A percentile compares a stretch with the other conserved stretches of the same genome.
Conservation (phyloP, 2,888 invertebrate genomes). For the Thymelicus acteon region DNA sequence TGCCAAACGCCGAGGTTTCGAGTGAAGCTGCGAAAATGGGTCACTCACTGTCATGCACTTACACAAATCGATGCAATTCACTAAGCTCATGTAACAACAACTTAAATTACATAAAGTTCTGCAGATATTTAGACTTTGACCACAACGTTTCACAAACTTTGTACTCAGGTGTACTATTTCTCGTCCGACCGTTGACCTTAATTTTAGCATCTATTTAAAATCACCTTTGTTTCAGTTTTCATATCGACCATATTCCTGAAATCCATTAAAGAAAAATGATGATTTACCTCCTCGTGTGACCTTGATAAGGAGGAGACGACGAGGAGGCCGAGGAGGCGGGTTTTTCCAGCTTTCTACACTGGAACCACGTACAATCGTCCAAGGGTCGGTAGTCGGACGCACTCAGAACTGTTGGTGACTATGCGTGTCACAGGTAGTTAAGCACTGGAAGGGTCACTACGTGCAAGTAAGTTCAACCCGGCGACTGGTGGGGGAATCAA, state of each 20-base stretch:
- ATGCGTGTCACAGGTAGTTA: constrained; percentile 29
- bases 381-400: constrained; percentile 47
- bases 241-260: constrained; percentile 7
- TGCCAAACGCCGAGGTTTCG: constrained; percentile 68
- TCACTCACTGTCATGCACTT: constrained; percentile 72
- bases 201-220: constrained; percentile 36
- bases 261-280: constrained; percentile 59
- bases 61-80: constrained; percentile 67
- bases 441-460: constrained; percentile 42
- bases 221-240: constrained; percentile 28
- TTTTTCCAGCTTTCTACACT: constrained; percentile 58
- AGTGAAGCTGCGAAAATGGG: constrained; percentile 77
- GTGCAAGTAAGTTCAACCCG: constrained; percentile 30
- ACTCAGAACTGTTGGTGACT: background rate
- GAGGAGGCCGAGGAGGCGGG: constrained; percentile 53
- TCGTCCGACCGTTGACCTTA: constrained; percentile 34
- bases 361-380: constrained; percentile 51
- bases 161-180: constrained; percentile 23
- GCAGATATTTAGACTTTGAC: background rate
- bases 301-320: constrained; percentile 61
- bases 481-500: constrained; percentile 37
- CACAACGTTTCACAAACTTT: constrained; percentile 15
- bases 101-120: constrained; percentile 2
- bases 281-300: constrained; percentile 69
- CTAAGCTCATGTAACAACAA: constrained; percentile 2